A percentile compares a stretch with the other conserved stretches of the same genome.
Conservation (phyloP, 1,140 invertebrate species). For the Cyclina sinensis region DNA sequence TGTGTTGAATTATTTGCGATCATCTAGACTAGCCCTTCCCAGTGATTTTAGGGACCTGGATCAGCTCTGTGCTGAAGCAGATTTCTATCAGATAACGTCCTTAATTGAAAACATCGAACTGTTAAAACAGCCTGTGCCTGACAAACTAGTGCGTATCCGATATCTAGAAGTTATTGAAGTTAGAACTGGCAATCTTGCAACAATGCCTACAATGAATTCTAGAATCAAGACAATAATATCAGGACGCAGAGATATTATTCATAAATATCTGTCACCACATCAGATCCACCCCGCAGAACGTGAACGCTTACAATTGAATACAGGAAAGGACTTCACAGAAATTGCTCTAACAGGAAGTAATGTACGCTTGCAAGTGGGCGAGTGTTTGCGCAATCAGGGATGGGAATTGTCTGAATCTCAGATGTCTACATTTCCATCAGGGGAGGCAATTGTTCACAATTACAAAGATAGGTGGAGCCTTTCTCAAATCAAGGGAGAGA, state of each 20-base stretch:
- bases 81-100: slow-evolving; percentile 95
- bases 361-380: slow-evolving; percentile 76
- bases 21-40: slow-evolving; percentile 92
- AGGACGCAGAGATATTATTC: slow-evolving; percentile 80
- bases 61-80: slow-evolving; percentile 95
- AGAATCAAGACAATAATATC: slow-evolving; percentile 82
- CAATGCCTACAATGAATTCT: slow-evolving; percentile 84
- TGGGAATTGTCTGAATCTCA: slow-evolving; percentile 91
- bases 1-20: slow-evolving; percentile 83
- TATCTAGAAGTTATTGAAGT: slow-evolving; percentile 83
- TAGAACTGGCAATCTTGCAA: slow-evolving; percentile 81
- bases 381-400: slow-evolving; percentile 93
- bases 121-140: slow-evolving; percentile 59
- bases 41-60: slow-evolving; percentile 95
- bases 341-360: slow-evolving; percentile 79
- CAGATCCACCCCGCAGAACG: slow-evolving; percentile 75
- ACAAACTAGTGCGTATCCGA: slow-evolving; percentile 54
- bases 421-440: slow-evolving; percentile 81
- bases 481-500: slow-evolving; percentile 47
- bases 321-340: slow-evolving; percentile 78
- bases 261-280: slow-evolving; percentile 71
- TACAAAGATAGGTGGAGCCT: slow-evolving; percentile 80
- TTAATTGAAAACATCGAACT: slow-evolving; percentile 90
- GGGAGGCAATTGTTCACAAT: slow-evolving; percentile 81
- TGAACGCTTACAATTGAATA: slow-evolving; percentile 77